Evolutionary conservation across 1,140 invertebrate genomes (phyloP).

Genomic region (Coenobita brevimanus): DNA sequence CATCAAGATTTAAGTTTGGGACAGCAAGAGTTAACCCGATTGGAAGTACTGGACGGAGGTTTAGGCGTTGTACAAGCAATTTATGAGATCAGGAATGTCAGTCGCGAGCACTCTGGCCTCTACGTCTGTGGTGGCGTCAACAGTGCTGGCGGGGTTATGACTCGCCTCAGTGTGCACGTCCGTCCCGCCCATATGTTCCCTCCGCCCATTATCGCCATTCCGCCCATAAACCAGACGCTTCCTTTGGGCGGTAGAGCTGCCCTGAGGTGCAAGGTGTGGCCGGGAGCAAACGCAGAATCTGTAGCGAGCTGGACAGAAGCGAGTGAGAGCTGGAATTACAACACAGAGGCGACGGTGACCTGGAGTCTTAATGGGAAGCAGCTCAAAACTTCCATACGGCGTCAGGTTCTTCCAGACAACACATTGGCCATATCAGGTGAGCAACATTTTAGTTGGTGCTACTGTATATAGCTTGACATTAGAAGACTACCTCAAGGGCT

Average conservation of each 20-base stretch:
- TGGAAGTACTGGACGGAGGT: neutral
- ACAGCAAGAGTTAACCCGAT: too few relatives aligned
- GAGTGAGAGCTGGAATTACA: too few relatives aligned
- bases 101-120: constrained; percentile 47
- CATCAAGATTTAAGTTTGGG: too few relatives aligned
- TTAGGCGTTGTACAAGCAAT: constrained; percentile 16
- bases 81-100: constrained; percentile 28
- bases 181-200: constrained; percentile 61
- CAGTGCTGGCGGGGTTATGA: constrained; percentile 66
- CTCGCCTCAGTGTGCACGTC: constrained; percentile 52
- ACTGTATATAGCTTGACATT: too few relatives aligned
- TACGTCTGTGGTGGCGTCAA: constrained; percentile 67
- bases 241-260: constrained; percentile 53
- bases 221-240: constrained; percentile 64
- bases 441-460: too few relatives aligned
- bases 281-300: too few relatives aligned
- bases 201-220: constrained; percentile 63
- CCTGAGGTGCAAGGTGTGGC: constrained; percentile 62
- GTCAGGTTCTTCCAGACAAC: constrained; percentile 60
- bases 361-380: constrained; percentile 50
- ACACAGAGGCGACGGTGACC: constrained; percentile 20
- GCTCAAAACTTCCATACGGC: constrained; percentile 29
- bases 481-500: too few relatives aligned
- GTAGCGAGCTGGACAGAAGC: too few relatives aligned
- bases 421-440: constrained; percentile 65